These are phyloP conservation scores for Syrmaticus mikado DNA, from an alignment of 2,113 vertebrate species.

Conservation along the genomic window DNA sequence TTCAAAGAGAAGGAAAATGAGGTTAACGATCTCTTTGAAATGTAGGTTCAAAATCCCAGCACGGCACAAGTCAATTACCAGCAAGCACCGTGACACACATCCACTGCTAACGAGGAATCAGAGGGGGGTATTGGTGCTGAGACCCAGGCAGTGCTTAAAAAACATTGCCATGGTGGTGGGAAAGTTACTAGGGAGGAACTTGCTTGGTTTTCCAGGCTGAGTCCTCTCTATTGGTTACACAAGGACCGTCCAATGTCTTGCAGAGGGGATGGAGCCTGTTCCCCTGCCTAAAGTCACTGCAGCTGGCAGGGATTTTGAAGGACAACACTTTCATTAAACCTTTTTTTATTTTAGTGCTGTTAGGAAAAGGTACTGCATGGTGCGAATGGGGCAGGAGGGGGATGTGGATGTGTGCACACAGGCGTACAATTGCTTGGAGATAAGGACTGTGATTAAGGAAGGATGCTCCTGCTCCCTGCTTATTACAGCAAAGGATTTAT, in stretches of 20 bases:
- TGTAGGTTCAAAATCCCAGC: conserved; percentile 45
- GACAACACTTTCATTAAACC: background rate
- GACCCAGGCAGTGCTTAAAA: background rate
- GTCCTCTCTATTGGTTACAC: background rate
- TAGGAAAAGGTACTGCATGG: background rate
- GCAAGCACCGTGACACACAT: background rate
- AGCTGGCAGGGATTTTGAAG: background rate
- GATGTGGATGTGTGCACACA: background rate
- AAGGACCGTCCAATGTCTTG: background rate
- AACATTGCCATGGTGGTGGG: background rate
- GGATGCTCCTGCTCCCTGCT: background rate
- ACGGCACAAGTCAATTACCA: conserved; percentile 21
- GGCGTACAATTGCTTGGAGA: conserved; percentile 31
- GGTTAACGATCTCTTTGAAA: conserved; percentile 57
- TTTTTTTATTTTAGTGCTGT: background rate
- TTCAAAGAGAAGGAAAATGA: conserved; percentile 51
- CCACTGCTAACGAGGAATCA: background rate
- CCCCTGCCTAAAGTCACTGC: background rate
- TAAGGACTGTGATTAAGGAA: conserved; percentile 27
- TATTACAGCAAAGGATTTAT: conserved; percentile 38
- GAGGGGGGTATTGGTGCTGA: background rate
- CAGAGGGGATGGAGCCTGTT: background rate
- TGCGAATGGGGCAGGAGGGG: background rate
- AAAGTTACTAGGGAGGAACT: background rate
- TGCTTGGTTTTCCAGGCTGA: background rate